A percentile compares a stretch with the other conserved stretches of the same genome.
Evolutionary conservation across 2,888 invertebrate genomes (phyloP).

Genomic region (Dione vanillae): DNA sequence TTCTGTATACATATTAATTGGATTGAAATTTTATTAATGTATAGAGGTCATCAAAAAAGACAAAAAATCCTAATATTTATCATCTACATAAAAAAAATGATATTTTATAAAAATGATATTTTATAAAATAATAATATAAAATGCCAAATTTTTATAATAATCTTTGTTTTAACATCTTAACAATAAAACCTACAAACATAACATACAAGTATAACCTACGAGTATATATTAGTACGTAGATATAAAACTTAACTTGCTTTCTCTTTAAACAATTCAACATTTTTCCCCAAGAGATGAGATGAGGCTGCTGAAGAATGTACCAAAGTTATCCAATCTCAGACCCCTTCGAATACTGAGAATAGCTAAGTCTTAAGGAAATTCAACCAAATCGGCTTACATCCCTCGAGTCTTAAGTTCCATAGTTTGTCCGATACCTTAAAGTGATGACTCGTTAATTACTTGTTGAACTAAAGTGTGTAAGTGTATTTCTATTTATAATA

Average conservation of each 20-base stretch:
- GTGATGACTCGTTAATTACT: slow-evolving; percentile 23
- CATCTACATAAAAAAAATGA: no score
- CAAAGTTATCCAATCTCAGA: slow-evolving; percentile 26
- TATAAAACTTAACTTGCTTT: background rate
- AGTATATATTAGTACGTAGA: background rate
- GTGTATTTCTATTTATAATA: background rate
- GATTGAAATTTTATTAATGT: no score
- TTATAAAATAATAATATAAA: background rate
- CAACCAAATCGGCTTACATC: slow-evolving; percentile 7
- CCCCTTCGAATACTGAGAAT: slow-evolving; percentile 19
- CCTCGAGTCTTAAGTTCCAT: slow-evolving; percentile 7
- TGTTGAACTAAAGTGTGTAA: background rate
- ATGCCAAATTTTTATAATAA: no score
- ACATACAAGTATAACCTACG: no score
- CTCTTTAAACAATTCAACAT: slow-evolving; percentile 10
- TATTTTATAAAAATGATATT: no score
- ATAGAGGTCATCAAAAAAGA: no score
- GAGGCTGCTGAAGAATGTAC: slow-evolving; percentile 6
- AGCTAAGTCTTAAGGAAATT: slow-evolving; percentile 22
- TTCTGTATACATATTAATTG: no score
- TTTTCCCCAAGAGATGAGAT: slow-evolving; percentile 3
- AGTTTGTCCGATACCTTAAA: background rate
- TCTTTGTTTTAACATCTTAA: no score
- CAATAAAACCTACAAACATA: no score
- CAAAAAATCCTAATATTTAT: no score